Conservation (phyloP, 2,797 vertebrate species). For the Scolopax rusticola region DNA sequence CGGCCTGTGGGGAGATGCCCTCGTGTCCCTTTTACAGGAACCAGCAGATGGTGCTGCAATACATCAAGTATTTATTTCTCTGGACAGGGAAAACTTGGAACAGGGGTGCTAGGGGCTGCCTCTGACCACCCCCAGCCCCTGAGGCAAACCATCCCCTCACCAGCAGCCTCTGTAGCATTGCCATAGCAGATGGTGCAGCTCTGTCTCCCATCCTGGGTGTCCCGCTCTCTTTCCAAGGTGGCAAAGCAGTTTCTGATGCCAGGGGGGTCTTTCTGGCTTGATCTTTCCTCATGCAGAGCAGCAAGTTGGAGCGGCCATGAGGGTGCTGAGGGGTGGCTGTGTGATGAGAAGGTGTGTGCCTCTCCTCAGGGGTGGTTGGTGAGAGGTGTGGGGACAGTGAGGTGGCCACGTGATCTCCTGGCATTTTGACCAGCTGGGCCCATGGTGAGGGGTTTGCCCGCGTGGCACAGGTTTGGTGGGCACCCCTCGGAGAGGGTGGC, state of each 20-base stretch:
- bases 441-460: rapidly evolving
- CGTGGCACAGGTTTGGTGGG: background rate
- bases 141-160: background rate
- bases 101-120: rapidly evolving
- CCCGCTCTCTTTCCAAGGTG: background rate
- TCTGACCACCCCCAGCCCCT: background rate
- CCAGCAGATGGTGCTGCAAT: constrained; percentile 77
- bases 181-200: background rate
- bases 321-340: rapidly evolving
- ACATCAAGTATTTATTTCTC: background rate
- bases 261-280: background rate
- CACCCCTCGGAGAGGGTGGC: rapidly evolving
- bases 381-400: background rate
- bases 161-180: background rate
- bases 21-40: rapidly evolving
- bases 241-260: background rate
- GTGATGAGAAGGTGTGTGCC: background rate
- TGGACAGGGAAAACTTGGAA: background rate
- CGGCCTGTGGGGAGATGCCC: rapidly evolving
- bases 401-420: background rate
- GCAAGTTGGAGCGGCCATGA: background rate
- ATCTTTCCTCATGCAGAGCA: constrained; percentile 9
- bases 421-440: rapidly evolving
- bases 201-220: background rate
- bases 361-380: background rate